Percentiles rank a stretch among this genome's conserved stretches.
Evolutionary conservation across 2,797 vertebrate species (phyloP).

Genomic region (Takifugu ocellatus): DNA sequence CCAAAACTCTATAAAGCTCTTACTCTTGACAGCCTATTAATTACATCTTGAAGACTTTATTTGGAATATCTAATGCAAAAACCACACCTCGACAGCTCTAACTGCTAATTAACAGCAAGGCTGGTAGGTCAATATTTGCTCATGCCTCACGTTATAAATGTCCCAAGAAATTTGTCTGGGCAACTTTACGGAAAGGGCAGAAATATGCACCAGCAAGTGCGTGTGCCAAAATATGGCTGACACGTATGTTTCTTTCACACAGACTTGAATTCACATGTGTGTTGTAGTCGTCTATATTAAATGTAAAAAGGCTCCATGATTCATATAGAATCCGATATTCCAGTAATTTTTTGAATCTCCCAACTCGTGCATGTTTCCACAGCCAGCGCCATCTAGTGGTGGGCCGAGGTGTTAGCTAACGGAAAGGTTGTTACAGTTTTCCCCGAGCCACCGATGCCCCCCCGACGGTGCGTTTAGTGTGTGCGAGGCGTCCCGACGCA

Average conservation of each 20-base stretch:
- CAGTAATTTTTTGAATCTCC: too few species aligned
- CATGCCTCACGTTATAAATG: constrained; percentile 30
- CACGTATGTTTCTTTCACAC: constrained; percentile 16
- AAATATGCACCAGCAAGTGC: constrained; percentile 29
- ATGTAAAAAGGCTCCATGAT: too few species aligned
- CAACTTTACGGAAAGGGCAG: constrained; percentile 23
- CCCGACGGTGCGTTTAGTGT: too few species aligned
- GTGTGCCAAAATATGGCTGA: constrained; percentile 6
- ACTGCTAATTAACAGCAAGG: constrained; percentile 30
- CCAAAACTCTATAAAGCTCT: constrained; percentile 21
- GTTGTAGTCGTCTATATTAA: too few species aligned
- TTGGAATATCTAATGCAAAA: constrained; percentile 24
- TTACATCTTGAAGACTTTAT: constrained; percentile 25
- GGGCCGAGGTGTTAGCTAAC: too few species aligned
- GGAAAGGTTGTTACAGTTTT: too few species aligned
- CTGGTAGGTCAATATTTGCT: constrained; percentile 37
- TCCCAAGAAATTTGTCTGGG: constrained; percentile 13
- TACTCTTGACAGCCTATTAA: constrained; percentile 23
- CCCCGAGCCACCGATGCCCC: too few species aligned
- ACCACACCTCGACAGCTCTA: constrained; percentile 7
- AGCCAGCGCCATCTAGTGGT: too few species aligned
- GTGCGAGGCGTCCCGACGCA: not conserved
- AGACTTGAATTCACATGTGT: constrained; percentile 21
- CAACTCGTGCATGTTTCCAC: too few species aligned
- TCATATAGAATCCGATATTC: not conserved